Percentiles rank a stretch among this genome's conserved stretches.
Evolutionary conservation across 35 echinoderm and acorn worm species (phyloP).

Genomic region (Apostichopus japonicus): DNA sequence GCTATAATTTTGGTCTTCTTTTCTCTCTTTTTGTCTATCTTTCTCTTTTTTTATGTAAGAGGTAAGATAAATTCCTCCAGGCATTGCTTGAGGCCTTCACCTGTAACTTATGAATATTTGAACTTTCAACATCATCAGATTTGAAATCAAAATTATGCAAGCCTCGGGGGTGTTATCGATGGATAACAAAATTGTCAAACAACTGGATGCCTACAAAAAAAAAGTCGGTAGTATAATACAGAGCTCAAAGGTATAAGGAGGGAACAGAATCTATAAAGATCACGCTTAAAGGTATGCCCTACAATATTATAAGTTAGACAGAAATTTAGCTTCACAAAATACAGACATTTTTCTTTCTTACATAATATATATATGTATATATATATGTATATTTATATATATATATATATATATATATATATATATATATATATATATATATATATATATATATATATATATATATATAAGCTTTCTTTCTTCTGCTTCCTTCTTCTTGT

Average conservation of each 20-base stretch:
- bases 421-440: no score
- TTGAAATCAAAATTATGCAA: neutral
- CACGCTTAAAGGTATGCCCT: neutral
- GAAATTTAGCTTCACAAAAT: no score
- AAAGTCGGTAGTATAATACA: neutral
- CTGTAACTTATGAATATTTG: constrained; percentile 12
- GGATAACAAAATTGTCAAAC: neutral
- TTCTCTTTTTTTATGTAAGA: neutral
- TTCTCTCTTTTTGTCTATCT: neutral
- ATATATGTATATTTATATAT: no score
- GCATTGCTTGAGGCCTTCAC: neutral
- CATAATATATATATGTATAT: no score
- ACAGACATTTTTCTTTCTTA: no score
- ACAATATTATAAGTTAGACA: neutral
- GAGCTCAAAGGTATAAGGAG: neutral
- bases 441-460: no score
- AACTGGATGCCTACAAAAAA: neutral
- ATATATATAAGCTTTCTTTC: no score
- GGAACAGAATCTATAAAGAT: neutral
- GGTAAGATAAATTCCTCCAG: neutral
- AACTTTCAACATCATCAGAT: neutral
- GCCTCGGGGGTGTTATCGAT: constrained; percentile 2
- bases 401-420: no score
- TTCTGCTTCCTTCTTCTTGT: no score
- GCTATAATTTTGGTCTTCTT: neutral